Base-by-base conservation (phyloP, 2,113 vertebrate species). In the Silurus glanis region DNA sequence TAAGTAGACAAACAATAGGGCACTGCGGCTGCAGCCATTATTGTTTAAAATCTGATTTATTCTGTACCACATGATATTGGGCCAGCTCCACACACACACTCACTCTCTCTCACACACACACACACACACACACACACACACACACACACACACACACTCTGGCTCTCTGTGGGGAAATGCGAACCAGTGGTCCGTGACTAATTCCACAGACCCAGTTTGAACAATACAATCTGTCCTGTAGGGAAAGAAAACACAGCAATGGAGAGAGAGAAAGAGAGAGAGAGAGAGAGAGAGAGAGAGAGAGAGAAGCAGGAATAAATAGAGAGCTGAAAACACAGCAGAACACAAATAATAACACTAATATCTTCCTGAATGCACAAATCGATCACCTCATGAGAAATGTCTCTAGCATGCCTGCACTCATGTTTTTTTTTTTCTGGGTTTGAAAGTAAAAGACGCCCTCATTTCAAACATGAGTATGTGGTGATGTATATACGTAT, bases 171-270 rank as follows among this genome's bases (percentile, higher is more conserved):
- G 62, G 87, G 80, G 79, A 67, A 84, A 82, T 78, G 59, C n/a
- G 87, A 88, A 55, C 47, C 84, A 88, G 69, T 85, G 80, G 87
- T 76, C 80, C 84, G 80, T 76, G 83, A 88, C 87, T 88, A 88
- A 88, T 88, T 85, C 87, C 69, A 85, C 83, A 82, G 83, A 82
- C 83, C 71, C 61, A 62, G 81, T 75, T 78, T 88, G 83, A 88
- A 88, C 87, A 85, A 83, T 85, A 85, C 87, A 88, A 88, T 88
- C 87, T 88, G 87, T 88, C 83, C 84, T 85, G 17, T 59, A 85
- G 79, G 76, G 83, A 82, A 78, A 67, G 28, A 55, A 79, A 67
- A 67, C 53, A 78, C 45, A 79, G 56, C 47, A 19, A 59, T 7
- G 19, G 47, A 79, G 56, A 78, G 51, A 47, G 79, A 12, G 61